Percentiles rank a stretch among this genome's conserved stretches.
These are phyloP conservation scores for Proctacanthus coquilletti DNA, from an alignment of 1,140 invertebrate genomes.

Conservation along the genomic window DNA sequence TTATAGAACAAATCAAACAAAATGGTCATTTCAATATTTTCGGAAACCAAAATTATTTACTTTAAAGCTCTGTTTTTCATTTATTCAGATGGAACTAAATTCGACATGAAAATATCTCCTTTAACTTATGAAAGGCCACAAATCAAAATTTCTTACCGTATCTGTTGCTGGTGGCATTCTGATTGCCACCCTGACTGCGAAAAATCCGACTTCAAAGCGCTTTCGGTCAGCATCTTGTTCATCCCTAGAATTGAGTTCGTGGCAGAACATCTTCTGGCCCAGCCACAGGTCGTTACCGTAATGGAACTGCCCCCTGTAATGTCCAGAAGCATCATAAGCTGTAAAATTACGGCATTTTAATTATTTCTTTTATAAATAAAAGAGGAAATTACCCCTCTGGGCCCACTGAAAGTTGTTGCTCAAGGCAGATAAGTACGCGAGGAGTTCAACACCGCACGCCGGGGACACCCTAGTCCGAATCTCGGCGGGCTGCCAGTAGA, in stretches of 20 bases:
- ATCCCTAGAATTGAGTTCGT: slow-evolving; percentile 23
- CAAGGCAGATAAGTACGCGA: slow-evolving; percentile 23
- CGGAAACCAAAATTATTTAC: too few species aligned
- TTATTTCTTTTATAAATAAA: background rate
- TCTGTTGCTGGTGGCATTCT: slow-evolving; percentile 14
- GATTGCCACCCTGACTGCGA: slow-evolving; percentile 17
- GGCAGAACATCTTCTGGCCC: slow-evolving; percentile 38
- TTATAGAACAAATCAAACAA: background rate
- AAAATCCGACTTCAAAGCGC: slow-evolving; percentile 24
- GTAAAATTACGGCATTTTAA: too few species aligned
- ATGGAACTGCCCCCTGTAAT: slow-evolving; percentile 60
- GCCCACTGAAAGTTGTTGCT: slow-evolving; percentile 25
- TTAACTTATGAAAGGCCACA: too few species aligned
- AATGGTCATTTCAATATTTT: background rate
- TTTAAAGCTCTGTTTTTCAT: background rate
- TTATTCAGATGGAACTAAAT: too few species aligned
- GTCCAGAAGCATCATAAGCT: slow-evolving; percentile 70
- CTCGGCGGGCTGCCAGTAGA: slow-evolving; percentile 25
- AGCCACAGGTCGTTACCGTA: slow-evolving; percentile 74
- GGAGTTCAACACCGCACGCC: slow-evolving; percentile 21
- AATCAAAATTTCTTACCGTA: too few species aligned
- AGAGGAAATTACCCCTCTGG: slow-evolving; percentile 16
- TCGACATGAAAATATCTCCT: too few species aligned
- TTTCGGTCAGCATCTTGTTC: slow-evolving; percentile 14
- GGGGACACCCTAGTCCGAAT: slow-evolving; percentile 20